A percentile compares a stretch with the other conserved stretches of the same genome.
These are phyloP conservation scores for Microcebus ravelobensis DNA, from an alignment of 2,113 vertebrate genomes.

Conservation along the genomic window DNA sequence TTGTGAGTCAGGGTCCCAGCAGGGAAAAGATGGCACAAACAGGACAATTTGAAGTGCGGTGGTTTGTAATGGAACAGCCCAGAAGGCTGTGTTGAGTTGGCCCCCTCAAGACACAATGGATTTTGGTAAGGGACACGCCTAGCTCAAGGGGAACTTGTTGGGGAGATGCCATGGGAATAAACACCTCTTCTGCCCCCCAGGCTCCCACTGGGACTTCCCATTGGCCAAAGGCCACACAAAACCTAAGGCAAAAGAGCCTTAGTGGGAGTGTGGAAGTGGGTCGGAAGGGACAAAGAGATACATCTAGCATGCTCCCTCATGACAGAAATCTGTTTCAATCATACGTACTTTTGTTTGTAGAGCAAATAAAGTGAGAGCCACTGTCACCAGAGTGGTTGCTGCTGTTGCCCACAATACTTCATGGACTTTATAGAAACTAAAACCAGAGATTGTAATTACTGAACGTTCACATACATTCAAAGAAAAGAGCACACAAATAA, in stretches of 20 bases:
- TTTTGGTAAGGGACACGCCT: not conserved
- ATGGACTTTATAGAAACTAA: conserved; percentile 83
- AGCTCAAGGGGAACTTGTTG: not conserved
- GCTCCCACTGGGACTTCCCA: not conserved
- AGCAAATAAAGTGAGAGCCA: conserved; percentile 87
- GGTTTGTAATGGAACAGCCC: not conserved
- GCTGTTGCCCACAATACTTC: conserved; percentile 88
- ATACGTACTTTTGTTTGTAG: conserved; percentile 88
- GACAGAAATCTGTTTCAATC: not conserved
- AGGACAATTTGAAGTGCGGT: not conserved
- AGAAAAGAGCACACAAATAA: not conserved
- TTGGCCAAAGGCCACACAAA: not conserved
- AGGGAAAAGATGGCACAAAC: not conserved
- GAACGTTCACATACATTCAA: not conserved
- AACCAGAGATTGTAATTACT: conserved; percentile 47
- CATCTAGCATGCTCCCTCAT: rapidly evolving
- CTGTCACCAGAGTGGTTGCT: conserved; percentile 85
- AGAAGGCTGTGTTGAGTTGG: not conserved
- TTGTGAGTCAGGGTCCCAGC: not conserved
- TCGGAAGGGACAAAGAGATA: not conserved
- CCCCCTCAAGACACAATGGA: not conserved
- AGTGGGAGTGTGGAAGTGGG: rapidly evolving
- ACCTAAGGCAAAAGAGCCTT: no score
- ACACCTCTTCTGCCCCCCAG: not conserved
- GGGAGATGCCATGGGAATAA: not conserved